Conservation (phyloP, 2,113 vertebrate genomes). For the Pygoscelis adeliae region DNA sequence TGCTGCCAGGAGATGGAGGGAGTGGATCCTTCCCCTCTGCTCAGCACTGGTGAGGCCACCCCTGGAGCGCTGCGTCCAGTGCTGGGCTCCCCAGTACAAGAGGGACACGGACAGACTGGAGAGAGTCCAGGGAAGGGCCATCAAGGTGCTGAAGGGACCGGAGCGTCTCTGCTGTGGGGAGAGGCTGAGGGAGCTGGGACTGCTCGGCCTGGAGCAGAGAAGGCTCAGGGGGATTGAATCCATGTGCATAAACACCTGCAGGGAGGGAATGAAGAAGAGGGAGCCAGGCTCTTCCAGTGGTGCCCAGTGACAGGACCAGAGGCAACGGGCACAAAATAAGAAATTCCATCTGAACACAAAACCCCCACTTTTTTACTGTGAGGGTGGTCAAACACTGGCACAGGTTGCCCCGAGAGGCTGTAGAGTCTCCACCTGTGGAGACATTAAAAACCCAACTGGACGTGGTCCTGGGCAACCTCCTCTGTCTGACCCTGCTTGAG, state of each 20-base stretch:
- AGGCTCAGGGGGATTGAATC: not conserved
- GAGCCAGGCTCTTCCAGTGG: not conserved
- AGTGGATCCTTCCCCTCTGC: not conserved
- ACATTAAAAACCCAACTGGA: not conserved
- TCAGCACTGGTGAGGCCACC: too few species aligned
- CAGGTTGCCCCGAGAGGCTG: not conserved
- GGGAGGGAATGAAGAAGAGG: not conserved
- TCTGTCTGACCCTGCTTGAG: not conserved
- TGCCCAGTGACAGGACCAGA: not conserved
- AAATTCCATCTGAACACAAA: not conserved
- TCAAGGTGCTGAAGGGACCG: accelerated
- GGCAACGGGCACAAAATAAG: not conserved
- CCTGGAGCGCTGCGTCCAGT: not conserved
- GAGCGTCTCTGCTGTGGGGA: not conserved
- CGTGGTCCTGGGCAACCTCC: not conserved
- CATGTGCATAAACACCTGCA: too few species aligned
- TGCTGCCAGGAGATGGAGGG: not conserved
- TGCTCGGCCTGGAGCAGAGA: not conserved
- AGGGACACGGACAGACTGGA: not conserved
- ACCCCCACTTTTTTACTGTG: accelerated
- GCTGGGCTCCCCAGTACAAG: not conserved
- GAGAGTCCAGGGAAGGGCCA: not conserved
- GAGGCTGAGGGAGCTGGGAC: not conserved
- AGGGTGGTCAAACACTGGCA: not conserved
- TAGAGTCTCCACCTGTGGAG: not conserved